Evolutionary conservation across 2,797 vertebrate species (phyloP).

Genomic region (Pampus argenteus): DNA sequence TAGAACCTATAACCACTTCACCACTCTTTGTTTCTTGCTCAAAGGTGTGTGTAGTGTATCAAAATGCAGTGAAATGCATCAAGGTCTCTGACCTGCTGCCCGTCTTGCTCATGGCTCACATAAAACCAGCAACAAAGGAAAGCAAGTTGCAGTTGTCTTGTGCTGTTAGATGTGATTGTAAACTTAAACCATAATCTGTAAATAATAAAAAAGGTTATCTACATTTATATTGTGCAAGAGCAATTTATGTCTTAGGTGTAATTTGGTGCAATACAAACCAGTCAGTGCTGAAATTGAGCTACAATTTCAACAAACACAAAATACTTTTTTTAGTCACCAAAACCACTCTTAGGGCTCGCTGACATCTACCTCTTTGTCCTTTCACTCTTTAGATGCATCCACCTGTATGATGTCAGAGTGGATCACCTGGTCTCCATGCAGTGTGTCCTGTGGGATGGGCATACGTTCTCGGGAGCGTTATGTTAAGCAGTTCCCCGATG

Average conservation of each 20-base stretch:
- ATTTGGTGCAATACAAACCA: background rate
- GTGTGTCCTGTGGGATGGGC: slow-evolving; percentile 91
- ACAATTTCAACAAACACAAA: background rate
- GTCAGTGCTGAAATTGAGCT: background rate
- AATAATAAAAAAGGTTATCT: background rate
- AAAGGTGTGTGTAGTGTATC: background rate
- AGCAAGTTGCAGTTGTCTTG: background rate
- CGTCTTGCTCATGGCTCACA: background rate
- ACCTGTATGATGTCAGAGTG: slow-evolving; percentile 99
- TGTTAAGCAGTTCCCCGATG: slow-evolving; percentile 96
- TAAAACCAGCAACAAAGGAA: slow-evolving; percentile 1
- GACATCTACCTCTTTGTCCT: slow-evolving; percentile 3
- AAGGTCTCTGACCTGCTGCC: no score
- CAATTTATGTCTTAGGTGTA: background rate
- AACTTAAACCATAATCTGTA: background rate
- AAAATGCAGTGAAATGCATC: background rate
- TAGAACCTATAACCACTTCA: background rate
- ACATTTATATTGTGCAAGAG: background rate
- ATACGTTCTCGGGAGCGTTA: slow-evolving; percentile 94
- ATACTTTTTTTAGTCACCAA: background rate
- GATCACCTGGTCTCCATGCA: slow-evolving; percentile 98
- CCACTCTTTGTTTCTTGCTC: background rate
- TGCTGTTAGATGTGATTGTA: background rate
- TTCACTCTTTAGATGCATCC: slow-evolving; percentile 85
- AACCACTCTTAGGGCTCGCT: background rate